Percentiles rank a stretch among this genome's conserved stretches.
Evolutionary conservation across 64 coral and sea anemone genomes (phyloP).

Genomic region (Stichodactyla mertensii): DNA sequence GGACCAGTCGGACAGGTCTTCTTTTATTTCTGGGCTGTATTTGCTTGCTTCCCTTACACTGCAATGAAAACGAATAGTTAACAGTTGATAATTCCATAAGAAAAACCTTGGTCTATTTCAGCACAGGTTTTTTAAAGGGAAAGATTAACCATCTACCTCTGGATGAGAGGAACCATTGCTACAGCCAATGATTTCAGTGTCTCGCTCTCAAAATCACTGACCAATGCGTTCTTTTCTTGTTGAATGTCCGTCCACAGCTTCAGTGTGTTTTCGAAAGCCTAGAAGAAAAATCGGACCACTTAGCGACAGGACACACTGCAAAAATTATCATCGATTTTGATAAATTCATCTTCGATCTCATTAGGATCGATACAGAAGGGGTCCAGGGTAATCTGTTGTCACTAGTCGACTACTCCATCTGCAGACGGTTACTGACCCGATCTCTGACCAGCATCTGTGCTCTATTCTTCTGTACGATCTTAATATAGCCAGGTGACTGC

Average conservation of each 20-base stretch:
- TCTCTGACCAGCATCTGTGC: conserved; percentile 98
- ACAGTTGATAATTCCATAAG: background rate
- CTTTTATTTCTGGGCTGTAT: conserved; percentile 30
- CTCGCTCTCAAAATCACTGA: conserved; percentile 41
- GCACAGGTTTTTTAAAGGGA: background rate
- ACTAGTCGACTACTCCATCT: too few relatives aligned
- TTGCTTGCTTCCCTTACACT: conserved; percentile 45
- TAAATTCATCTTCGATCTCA: too few relatives aligned
- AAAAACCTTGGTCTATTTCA: background rate
- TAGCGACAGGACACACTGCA: background rate
- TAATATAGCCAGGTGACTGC: conserved; percentile 91
- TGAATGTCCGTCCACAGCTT: conserved; percentile 84
- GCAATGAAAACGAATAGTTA: background rate
- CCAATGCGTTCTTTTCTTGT: conserved; percentile 54
- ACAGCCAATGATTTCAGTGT: conserved; percentile 43
- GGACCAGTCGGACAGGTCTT: conserved; percentile 25
- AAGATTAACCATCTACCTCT: background rate
- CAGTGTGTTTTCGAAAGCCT: conserved; percentile 91
- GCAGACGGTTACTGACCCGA: background rate
- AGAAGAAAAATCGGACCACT: background rate
- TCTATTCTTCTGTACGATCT: conserved; percentile 97
- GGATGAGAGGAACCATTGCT: conserved; percentile 26
- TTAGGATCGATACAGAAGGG: too few relatives aligned
- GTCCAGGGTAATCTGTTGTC: too few relatives aligned
- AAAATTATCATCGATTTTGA: too few relatives aligned